These are phyloP conservation scores for Clamator glandarius DNA, from an alignment of 2,797 vertebrate species.

Conservation along the genomic window DNA sequence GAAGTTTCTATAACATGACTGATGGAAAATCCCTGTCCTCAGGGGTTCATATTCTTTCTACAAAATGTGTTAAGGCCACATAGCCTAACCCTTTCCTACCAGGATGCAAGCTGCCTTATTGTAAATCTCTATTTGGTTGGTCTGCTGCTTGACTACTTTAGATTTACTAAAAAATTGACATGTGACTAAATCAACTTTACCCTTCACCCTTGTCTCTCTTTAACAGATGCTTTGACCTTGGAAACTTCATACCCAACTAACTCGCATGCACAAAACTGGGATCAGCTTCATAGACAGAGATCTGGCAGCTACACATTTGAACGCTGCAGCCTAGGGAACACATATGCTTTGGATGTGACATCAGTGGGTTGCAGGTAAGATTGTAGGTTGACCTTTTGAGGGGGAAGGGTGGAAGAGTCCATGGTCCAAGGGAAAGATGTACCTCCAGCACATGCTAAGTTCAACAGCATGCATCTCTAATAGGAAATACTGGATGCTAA, in stretches of 20 bases:
- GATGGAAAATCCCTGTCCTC: not conserved
- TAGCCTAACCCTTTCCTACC: not conserved
- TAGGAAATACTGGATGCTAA: fast-evolving
- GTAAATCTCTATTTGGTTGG: not conserved
- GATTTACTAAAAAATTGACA: not conserved
- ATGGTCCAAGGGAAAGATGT: not conserved
- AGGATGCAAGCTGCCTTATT: not conserved
- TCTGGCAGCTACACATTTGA: not conserved
- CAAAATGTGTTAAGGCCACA: fast-evolving
- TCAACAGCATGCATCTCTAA: not conserved
- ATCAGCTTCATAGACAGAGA: not conserved
- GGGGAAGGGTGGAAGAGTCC: not conserved
- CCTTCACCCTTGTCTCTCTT: not conserved
- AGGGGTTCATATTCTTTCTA: not conserved
- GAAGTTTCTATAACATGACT: not conserved
- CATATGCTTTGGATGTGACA: constrained; percentile 6
- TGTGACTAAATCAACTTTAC: not conserved
- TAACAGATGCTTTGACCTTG: constrained; percentile 76
- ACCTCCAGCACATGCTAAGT: not conserved
- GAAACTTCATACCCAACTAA: constrained; percentile 7
- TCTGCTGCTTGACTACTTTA: not conserved
- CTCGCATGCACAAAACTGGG: not conserved
- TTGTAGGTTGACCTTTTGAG: not conserved
- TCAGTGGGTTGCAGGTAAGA: constrained; percentile 43
- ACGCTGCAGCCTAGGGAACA: not conserved